Conservation (phyloP, 2,888 invertebrate species). For the Metellina segmentata region DNA sequence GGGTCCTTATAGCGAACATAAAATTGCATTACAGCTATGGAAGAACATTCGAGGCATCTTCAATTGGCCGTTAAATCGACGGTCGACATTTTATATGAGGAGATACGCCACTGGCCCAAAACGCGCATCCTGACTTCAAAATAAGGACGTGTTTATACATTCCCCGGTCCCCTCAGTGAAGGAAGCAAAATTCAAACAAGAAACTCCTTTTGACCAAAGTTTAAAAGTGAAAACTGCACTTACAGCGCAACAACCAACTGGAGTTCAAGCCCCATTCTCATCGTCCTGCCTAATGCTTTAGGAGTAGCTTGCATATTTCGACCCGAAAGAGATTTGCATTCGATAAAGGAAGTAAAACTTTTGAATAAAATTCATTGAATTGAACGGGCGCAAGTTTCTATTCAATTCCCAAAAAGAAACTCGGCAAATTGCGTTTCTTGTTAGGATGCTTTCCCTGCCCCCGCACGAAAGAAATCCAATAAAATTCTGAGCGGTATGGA, state of each 20-base stretch:
- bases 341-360: slow-evolving; percentile 23
- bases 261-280: neutral
- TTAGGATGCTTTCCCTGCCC: neutral
- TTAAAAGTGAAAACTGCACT: slow-evolving; percentile 26
- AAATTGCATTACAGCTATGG: too few relatives aligned
- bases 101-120: too few relatives aligned
- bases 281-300: neutral
- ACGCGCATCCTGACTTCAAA: too few relatives aligned
- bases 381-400: neutral
- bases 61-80: too few relatives aligned
- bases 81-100: too few relatives aligned
- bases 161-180: neutral
- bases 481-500: neutral
- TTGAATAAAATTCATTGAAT: slow-evolving; percentile 9
- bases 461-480: neutral
- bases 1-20: too few relatives aligned
- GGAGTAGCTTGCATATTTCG: neutral
- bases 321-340: slow-evolving; percentile 21
- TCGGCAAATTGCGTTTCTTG: slow-evolving; percentile 1
- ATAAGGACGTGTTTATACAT: too few relatives aligned
- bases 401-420: slow-evolving; percentile 2
- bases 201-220: slow-evolving; percentile 18
- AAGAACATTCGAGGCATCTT: too few relatives aligned
- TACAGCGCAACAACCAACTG: slow-evolving; percentile 2
- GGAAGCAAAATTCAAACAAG: neutral